Evolutionary conservation across 2,888 invertebrate genomes (phyloP), one percentile per base, ranked within the genome.

Genomic region (Mesochorus sp.): DNA sequence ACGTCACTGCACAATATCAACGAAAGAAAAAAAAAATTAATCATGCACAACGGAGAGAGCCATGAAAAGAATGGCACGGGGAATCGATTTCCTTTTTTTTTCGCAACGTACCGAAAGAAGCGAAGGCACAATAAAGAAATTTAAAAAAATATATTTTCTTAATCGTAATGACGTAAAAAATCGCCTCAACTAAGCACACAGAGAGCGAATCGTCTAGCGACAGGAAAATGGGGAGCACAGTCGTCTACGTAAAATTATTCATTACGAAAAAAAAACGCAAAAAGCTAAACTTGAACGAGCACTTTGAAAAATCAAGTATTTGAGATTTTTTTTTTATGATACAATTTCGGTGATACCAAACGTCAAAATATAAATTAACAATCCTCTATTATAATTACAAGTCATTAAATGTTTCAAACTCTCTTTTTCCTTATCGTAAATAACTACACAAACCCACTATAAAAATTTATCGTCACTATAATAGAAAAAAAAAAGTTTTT

Each of bases 191-290:
- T 14, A 77, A 78, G 74, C 78, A 78, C 57, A 64, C 70, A 70
- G 21, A 70, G 64, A 64, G 66, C 68, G 17, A 74, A 70, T 74
- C 64, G 49, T 70, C 78, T 74, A 78, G 78, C 78, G 74, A 55
- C 44, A 53, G 64, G 74, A 51, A 39, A 49, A 47, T 14, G 5
- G 59, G 71, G 78, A 74, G 78, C 64, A 74, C 61, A 75, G 34
- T 39, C 31, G 8, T 37, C 71, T 71, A 71, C 61, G 21, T 39
- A 37, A 26, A 8, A n/a, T 70, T 21, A 24, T 31, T 42, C 10
- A 17, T 61, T 51, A 24, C 12, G 21, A 37, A 39, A 26, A 21
- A 28, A n/a, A 53, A 37, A n/a, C 10, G n/a, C 19, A 47, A 1
- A 47, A 47, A 47, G 24, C 1, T 21, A 47, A 6, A 61, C 44